A percentile compares a stretch with the other conserved stretches of the same genome.
These are phyloP conservation scores for Tetragnatha versicolor DNA, from an alignment of 1,140 invertebrate species.

Conservation along the genomic window DNA sequence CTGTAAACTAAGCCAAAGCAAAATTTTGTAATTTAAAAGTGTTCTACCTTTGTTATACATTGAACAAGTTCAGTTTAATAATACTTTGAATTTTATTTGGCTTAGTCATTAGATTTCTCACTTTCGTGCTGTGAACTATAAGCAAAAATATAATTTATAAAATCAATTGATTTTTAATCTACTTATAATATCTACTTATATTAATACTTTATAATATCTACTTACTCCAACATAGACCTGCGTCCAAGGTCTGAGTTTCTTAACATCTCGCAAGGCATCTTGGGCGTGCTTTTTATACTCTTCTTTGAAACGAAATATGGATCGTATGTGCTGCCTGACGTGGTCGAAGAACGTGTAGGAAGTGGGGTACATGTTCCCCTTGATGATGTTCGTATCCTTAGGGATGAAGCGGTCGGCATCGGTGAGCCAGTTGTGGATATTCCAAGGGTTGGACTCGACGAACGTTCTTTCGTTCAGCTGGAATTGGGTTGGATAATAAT, in stretches of 20 bases:
- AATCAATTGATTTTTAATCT: not conserved
- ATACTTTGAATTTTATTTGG: no score
- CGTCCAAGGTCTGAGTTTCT: not conserved
- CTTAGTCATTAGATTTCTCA: no score
- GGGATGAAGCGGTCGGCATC: constrained; percentile 69
- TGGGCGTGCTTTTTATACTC: not conserved
- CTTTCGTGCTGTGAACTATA: not conserved
- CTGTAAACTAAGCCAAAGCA: no score
- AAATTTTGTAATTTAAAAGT: no score
- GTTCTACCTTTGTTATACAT: no score
- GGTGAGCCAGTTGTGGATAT: not conserved
- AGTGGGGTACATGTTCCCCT: constrained; percentile 41
- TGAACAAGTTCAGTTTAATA: no score
- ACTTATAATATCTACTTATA: not conserved
- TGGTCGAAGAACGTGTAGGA: constrained; percentile 56
- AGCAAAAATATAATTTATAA: not conserved
- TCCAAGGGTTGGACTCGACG: not conserved
- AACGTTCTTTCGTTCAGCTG: not conserved
- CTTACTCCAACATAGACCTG: not conserved
- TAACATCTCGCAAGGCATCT: not conserved
- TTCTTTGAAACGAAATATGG: constrained; percentile 38
- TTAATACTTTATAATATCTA: not conserved
- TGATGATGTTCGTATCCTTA: constrained; percentile 68
- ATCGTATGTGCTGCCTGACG: constrained; percentile 64
- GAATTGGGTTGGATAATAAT: no score